These are phyloP conservation scores for Spodoptera exigua DNA, from an alignment of 2,888 invertebrate genomes.

Conservation along the genomic window DNA sequence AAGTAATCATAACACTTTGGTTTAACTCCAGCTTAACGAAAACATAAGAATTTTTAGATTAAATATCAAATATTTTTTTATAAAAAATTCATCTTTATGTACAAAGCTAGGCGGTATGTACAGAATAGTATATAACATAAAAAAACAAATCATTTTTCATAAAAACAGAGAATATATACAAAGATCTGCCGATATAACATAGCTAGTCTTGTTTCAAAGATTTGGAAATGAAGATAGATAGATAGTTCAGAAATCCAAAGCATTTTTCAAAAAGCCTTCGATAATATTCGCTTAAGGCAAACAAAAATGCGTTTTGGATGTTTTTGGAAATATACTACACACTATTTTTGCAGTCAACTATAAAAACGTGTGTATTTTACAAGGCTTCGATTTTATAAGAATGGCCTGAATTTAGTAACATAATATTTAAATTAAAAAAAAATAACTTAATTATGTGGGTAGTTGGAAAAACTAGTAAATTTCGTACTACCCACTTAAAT, in stretches of 20 bases:
- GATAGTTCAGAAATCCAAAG: slow-evolving; percentile 64
- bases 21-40: slow-evolving; percentile 91
- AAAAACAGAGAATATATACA: slow-evolving; percentile 83
- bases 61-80: slow-evolving; percentile 49
- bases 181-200: slow-evolving; percentile 86
- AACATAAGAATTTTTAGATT: slow-evolving; percentile 65
- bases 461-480: no score
- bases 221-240: slow-evolving; percentile 1
- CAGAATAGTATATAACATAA: slow-evolving; percentile 55
- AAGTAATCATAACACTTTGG: slow-evolving; percentile 90
- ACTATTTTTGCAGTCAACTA: slow-evolving; percentile 86
- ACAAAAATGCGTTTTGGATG: slow-evolving; percentile 80
- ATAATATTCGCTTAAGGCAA: slow-evolving; percentile 75
- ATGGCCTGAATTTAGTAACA: slow-evolving; percentile 6
- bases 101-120: slow-evolving; percentile 52
- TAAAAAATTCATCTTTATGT: slow-evolving; percentile 49
- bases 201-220: slow-evolving; percentile 76
- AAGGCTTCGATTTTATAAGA: slow-evolving; percentile 25
- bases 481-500: no score
- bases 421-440: not conserved
- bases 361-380: slow-evolving; percentile 84
- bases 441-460: no score
- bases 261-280: slow-evolving; percentile 85
- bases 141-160: slow-evolving; percentile 61
- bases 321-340: slow-evolving; percentile 70